These are phyloP conservation scores for Anabas testudineus DNA, from an alignment of 2,797 vertebrate genomes.

Conservation along the genomic window DNA sequence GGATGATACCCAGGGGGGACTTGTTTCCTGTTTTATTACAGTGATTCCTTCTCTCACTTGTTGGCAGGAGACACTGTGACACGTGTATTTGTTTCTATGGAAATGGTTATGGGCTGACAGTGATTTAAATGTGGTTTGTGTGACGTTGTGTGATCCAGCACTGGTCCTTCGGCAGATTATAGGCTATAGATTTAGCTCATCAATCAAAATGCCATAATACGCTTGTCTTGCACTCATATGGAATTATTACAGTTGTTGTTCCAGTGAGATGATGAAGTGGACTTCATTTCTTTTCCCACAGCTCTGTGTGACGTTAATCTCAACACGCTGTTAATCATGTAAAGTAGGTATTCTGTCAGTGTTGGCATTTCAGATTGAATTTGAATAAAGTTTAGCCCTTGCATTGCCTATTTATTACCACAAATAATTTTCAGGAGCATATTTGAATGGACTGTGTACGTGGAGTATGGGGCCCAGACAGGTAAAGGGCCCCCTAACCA, in stretches of 20 bases:
- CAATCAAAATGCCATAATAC: constrained; percentile 62
- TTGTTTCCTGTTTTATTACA: constrained; percentile 67
- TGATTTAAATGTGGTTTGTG: constrained; percentile 73
- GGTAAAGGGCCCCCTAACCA: too few relatives aligned
- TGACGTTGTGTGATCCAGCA: constrained; percentile 61
- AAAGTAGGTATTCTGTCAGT: constrained; percentile 4
- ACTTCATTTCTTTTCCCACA: constrained; percentile 52
- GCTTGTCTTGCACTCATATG: constrained; percentile 59
- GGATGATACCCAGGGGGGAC: constrained; percentile 47
- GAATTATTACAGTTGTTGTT: constrained; percentile 54
- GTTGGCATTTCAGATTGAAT: constrained; percentile 1
- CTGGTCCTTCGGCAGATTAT: constrained; percentile 67
- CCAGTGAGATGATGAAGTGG: constrained; percentile 51
- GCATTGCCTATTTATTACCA: neutral
- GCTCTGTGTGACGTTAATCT: constrained; percentile 47
- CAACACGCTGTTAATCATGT: constrained; percentile 47
- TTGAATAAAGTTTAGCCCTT: constrained; percentile 6
- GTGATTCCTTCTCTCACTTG: constrained; percentile 35
- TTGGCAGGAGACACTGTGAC: constrained; percentile 43
- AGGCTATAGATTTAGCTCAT: constrained; percentile 68
- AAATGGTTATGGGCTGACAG: constrained; percentile 57
- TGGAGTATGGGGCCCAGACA: neutral
- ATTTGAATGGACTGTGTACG: neutral
- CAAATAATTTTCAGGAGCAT: neutral
- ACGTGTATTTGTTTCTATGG: constrained; percentile 57